phyloP scores from a whole-genome alignment of 2,888 invertebrate genomes.

The Drosophila kambysellisi region DNA sequence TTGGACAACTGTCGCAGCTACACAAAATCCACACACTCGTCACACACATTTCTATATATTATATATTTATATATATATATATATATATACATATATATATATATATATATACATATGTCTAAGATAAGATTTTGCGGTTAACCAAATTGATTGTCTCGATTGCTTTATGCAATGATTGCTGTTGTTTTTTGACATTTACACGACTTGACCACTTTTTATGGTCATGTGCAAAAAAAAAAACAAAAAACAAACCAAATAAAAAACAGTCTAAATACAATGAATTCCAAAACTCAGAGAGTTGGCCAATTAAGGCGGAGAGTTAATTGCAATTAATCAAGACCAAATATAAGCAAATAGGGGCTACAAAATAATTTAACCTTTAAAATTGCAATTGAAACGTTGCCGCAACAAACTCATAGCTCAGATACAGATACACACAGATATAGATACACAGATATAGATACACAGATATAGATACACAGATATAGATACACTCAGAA shows the following conservation, averaged over 20 bases:
- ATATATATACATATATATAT: slow-evolving; percentile 17
- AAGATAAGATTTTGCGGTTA: slow-evolving; percentile 36
- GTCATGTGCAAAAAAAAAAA: slow-evolving; percentile 23
- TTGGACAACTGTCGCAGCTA: slow-evolving; percentile 61
- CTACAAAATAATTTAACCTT: slow-evolving; percentile 80
- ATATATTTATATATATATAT: background rate
- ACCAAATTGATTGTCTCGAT: slow-evolving; percentile 38
- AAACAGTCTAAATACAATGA: slow-evolving; percentile 16
- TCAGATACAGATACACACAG: slow-evolving; percentile 19
- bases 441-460: slow-evolving; percentile 19
- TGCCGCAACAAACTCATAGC: slow-evolving; percentile 34
- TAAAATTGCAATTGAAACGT: slow-evolving; percentile 72
- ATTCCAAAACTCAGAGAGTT: slow-evolving; percentile 39
- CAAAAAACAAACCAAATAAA: background rate
- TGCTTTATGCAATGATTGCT: slow-evolving; percentile 10
- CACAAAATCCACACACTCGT: slow-evolving; percentile 18
- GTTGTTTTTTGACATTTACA: slow-evolving; percentile 19
- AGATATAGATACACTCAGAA: slow-evolving; percentile 20
- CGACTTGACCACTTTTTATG: slow-evolving; percentile 35
- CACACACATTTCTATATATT: slow-evolving; percentile 14
- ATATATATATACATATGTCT: background rate
- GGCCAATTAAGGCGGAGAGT: slow-evolving; percentile 67
- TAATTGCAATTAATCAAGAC: slow-evolving; percentile 79
- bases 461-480: slow-evolving; percentile 11
- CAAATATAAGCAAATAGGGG: slow-evolving; percentile 67